Percentiles rank a stretch among this genome's conserved stretches.
Evolutionary conservation across 2,797 vertebrate genomes (phyloP).

Genomic region (Hapalemur alaotrensis): DNA sequence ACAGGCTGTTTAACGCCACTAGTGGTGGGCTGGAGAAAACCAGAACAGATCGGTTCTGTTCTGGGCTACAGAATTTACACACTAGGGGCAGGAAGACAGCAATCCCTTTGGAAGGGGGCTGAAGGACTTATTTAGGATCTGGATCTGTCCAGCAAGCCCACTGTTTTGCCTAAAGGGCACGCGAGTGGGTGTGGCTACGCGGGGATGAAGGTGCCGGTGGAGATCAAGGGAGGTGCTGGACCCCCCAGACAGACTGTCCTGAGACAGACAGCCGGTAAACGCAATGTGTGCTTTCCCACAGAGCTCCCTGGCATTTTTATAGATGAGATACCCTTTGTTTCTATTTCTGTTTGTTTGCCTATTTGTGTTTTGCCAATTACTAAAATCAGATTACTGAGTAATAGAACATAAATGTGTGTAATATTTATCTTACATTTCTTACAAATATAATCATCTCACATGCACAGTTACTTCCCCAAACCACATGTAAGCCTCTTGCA

Average conservation of each 20-base stretch:
- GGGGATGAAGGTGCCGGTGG: too few relatives aligned
- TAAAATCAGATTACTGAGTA: background rate
- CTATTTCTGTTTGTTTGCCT: background rate
- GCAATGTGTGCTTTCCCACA: background rate
- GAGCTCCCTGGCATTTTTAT: background rate
- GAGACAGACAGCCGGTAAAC: background rate
- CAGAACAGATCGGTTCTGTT: background rate
- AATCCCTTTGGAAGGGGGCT: background rate
- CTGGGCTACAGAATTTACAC: background rate
- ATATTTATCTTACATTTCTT: background rate
- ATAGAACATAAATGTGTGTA: background rate
- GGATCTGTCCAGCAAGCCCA: background rate
- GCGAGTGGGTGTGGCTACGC: too few relatives aligned
- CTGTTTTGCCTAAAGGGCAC: background rate
- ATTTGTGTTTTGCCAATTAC: background rate
- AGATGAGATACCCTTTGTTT: background rate
- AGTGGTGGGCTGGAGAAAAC: background rate
- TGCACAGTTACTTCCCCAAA: background rate
- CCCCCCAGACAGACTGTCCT: background rate
- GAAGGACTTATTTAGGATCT: background rate
- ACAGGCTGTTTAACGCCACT: background rate
- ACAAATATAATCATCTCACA: background rate
- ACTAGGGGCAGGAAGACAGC: too few relatives aligned
- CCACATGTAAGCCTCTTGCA: background rate
- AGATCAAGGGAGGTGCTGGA: too few relatives aligned